Evolutionary conservation across 1,140 invertebrate species (phyloP), one percentile per base, ranked within the genome.

Genomic region (Pteromalus puparum): DNA sequence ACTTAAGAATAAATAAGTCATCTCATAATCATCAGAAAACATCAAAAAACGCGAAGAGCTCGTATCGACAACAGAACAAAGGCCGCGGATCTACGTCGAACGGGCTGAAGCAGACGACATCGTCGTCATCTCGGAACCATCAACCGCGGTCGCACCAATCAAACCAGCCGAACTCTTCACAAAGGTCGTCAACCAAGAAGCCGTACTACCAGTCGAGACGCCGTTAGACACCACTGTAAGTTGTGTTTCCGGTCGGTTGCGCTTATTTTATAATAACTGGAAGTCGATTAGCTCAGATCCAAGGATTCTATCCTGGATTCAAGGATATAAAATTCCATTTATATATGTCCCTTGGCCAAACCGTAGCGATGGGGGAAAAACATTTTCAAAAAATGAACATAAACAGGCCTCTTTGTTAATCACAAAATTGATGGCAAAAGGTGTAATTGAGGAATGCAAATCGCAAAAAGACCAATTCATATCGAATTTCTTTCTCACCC

Each of bases 291-390:
- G 73, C 21, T 53, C 79, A 28, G 75, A 82, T 48, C 53, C n/a
- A 53, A 75, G 46, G 75, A 85, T 85, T 34, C 18, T 85, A 48
- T 34, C 80, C 68, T 61, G 79, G 26, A 38, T 85, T 15, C 42
- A 74, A 28, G 76, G 75, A 68, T 86, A 74, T 73, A 80, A 79
- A 74, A 83, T 83, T 75, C 72, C 67, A 38, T 76, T 83, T 34
- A 46, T 13, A 46, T 46, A 2, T 9, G 28, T 18, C 10, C 42
- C 65, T 65, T 7, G 24, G 24, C 76, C 75, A 75, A 34, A n/a
- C 3, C n/a, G 10, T 48, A 28, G 30, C 26, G 53, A n/a, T 30
- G 34, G n/a, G 46, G 38, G 74, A 28, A 38, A 24, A 26, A n/a
- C 42, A n/a, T 67, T 34, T 2, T 12, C 42, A 9, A 46, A 46